These are phyloP conservation scores for Drosophila conformis DNA, from an alignment of 2,888 invertebrate species.

Conservation along the genomic window DNA sequence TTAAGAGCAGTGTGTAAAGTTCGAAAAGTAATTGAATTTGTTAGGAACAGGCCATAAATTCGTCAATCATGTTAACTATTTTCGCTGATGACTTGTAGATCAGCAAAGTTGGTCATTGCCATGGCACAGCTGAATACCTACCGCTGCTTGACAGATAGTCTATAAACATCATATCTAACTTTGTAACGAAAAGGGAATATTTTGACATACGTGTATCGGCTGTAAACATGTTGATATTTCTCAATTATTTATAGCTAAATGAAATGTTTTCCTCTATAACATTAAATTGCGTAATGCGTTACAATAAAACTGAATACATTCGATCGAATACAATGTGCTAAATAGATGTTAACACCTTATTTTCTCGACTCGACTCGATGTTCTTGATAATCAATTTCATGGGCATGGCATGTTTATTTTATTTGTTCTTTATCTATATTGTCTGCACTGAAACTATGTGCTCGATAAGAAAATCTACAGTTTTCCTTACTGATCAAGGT, in stretches of 20 bases:
- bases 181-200: neutral
- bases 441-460: neutral
- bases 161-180: neutral
- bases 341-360: slow-evolving; percentile 43
- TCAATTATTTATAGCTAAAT: neutral
- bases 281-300: slow-evolving; percentile 17
- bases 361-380: slow-evolving; percentile 14
- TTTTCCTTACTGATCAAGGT: slow-evolving; percentile 22
- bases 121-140: slow-evolving; percentile 7
- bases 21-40: neutral
- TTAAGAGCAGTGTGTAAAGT: neutral
- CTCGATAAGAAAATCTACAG: slow-evolving; percentile 36
- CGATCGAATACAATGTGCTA: slow-evolving; percentile 23
- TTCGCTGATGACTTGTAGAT: neutral
- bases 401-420: slow-evolving; percentile 37
- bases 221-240: slow-evolving; percentile 16
- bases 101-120: slow-evolving; percentile 21
- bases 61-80: neutral
- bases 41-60: neutral
- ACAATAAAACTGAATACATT: slow-evolving; percentile 23
- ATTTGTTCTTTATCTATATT: slow-evolving; percentile 29
- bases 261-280: slow-evolving; percentile 28
- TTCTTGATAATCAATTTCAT: slow-evolving; percentile 55
- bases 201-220: neutral
- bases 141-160: neutral